Percentiles rank a stretch among this genome's conserved stretches.
Evolutionary conservation across 2,797 vertebrate species (phyloP).

Genomic region (Euphonia xanthogaster): DNA sequence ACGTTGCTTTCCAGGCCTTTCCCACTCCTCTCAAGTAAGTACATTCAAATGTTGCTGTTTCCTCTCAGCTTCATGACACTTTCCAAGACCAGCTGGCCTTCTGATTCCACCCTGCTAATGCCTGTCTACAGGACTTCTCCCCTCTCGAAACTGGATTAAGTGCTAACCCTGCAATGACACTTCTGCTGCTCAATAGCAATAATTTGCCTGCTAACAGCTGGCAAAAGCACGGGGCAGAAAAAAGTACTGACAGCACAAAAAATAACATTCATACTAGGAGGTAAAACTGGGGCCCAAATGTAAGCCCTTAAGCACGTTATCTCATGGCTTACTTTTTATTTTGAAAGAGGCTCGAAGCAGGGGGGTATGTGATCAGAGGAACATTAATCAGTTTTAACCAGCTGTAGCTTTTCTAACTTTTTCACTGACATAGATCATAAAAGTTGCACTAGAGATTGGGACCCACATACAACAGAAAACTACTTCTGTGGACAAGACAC

Average conservation of each 20-base stretch:
- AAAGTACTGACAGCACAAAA: not conserved
- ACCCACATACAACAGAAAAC: not conserved
- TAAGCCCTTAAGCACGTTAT: not conserved
- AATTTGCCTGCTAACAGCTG: not conserved
- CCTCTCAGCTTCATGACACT: not conserved
- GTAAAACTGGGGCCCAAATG: not conserved
- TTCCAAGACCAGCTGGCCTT: not conserved
- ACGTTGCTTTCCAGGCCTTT: not conserved
- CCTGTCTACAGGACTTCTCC: not conserved
- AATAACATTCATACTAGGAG: not conserved
- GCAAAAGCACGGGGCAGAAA: not conserved
- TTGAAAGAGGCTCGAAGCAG: not conserved
- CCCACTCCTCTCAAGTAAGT: not conserved
- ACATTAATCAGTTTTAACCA: not conserved
- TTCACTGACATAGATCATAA: not conserved
- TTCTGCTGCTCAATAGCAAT: not conserved
- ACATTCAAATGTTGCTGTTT: not conserved
- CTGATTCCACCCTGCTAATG: not conserved
- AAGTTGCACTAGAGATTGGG: not conserved
- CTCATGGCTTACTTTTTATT: not conserved
- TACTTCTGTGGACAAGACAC: not conserved
- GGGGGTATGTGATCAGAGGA: not conserved
- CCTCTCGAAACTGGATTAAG: not conserved
- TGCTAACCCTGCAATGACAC: not conserved
- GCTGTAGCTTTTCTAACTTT: not conserved